Percentiles rank a stretch among this genome's conserved stretches.
These are phyloP conservation scores for Rhagonycha fulva DNA, from an alignment of 2,888 invertebrate genomes.

Conservation along the genomic window DNA sequence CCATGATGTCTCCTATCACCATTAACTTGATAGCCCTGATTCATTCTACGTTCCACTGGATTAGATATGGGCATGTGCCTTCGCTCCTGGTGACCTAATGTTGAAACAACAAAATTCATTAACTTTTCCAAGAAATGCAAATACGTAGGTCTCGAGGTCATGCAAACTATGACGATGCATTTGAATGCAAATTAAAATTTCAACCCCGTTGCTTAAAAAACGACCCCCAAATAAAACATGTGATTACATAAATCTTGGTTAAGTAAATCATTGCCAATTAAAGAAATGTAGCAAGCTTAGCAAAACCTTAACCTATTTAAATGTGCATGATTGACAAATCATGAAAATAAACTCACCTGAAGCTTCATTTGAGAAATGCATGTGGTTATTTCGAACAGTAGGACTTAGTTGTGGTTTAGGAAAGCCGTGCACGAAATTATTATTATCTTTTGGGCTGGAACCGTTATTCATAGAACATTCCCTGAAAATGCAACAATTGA, in stretches of 20 bases:
- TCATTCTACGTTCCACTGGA: slow-evolving; percentile 36
- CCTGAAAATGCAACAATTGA: slow-evolving; percentile 35
- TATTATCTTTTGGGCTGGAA: slow-evolving; percentile 52
- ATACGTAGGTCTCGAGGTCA: neutral
- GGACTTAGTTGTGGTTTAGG: slow-evolving; percentile 55
- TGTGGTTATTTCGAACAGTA: slow-evolving; percentile 47
- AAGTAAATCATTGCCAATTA: neutral
- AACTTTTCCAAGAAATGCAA: neutral
- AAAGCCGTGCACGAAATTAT: slow-evolving; percentile 52
- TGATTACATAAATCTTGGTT: neutral
- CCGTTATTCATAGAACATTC: slow-evolving; percentile 52
- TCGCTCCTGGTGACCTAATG: slow-evolving; percentile 40
- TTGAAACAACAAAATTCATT: neutral
- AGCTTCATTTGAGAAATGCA: slow-evolving; percentile 50
- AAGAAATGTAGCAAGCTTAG: neutral
- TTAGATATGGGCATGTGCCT: slow-evolving; percentile 42
- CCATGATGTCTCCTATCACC: slow-evolving; percentile 48
- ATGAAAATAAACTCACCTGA: slow-evolving; percentile 40
- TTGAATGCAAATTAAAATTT: neutral
- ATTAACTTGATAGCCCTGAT: slow-evolving; percentile 35
- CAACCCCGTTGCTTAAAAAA: neutral
- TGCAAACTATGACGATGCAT: neutral
- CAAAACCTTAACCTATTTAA: neutral
- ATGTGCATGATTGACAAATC: neutral
- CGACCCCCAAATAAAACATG: neutral